Evolutionary conservation across 2,888 invertebrate species (phyloP).

Genomic region (Pemphredon lugubris): DNA sequence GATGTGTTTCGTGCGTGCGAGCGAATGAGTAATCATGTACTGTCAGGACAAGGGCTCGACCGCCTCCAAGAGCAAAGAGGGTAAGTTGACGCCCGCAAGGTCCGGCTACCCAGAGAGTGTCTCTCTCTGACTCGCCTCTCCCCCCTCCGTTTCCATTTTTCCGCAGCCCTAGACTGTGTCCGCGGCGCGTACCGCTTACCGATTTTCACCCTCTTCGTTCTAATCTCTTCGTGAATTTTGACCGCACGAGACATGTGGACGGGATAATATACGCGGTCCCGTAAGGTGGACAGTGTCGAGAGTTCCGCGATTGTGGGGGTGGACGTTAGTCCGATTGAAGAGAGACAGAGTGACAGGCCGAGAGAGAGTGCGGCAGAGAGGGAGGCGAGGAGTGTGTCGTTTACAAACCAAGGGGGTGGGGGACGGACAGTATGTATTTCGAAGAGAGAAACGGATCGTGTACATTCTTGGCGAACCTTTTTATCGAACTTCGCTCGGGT

Average conservation of each 20-base stretch:
- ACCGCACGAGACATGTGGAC: slow-evolving; percentile 39
- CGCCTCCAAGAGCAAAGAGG: slow-evolving; percentile 78
- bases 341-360: slow-evolving; percentile 41
- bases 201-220: slow-evolving; percentile 13
- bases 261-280: slow-evolving; percentile 23
- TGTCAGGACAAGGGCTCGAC: slow-evolving; percentile 79
- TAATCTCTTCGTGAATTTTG: slow-evolving; percentile 10
- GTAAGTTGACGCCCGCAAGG: slow-evolving; percentile 69
- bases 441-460: slow-evolving; percentile 55
- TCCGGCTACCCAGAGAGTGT: slow-evolving; percentile 39
- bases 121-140: slow-evolving; percentile 5
- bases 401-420: slow-evolving; percentile 47
- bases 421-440: slow-evolving; percentile 51
- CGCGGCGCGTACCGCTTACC: slow-evolving; percentile 20
- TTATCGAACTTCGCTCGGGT: slow-evolving; percentile 46
- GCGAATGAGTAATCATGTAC: slow-evolving; percentile 79
- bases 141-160: slow-evolving; percentile 36
- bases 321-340: slow-evolving; percentile 36
- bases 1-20: slow-evolving; percentile 72
- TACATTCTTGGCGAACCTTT: slow-evolving; percentile 52
- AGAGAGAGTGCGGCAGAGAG: slow-evolving; percentile 41
- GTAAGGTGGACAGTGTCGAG: slow-evolving; percentile 64
- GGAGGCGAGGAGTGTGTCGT: slow-evolving; percentile 45
- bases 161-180: slow-evolving; percentile 33
- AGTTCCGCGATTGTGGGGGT: slow-evolving; percentile 55